A percentile compares a stretch with the other conserved stretches of the same genome.
Evolutionary conservation across 2,797 vertebrate genomes (phyloP).

Genomic region (Hapalemur alaotrensis): DNA sequence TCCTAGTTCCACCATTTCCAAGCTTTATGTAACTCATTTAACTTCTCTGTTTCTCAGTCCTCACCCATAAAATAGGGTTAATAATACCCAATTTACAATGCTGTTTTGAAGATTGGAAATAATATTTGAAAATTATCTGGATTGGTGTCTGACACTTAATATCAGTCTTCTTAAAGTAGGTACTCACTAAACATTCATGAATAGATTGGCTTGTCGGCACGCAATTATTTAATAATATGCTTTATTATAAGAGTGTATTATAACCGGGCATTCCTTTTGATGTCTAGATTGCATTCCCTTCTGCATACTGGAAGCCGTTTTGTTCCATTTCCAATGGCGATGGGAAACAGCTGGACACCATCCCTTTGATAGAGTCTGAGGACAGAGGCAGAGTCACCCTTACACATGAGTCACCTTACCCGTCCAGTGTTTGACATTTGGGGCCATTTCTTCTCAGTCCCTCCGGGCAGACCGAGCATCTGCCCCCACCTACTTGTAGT

Average conservation of each 20-base stretch:
- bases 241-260: not conserved
- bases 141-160: not conserved
- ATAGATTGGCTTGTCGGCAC: not conserved
- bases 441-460: slow-evolving; percentile 37
- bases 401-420: not conserved
- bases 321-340: slow-evolving; percentile 15
- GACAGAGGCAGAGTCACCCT: not conserved
- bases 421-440: slow-evolving; percentile 34
- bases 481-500: not conserved
- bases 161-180: not conserved
- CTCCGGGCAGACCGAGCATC: not conserved
- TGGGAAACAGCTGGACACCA: slow-evolving; percentile 55
- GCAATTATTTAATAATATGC: not conserved
- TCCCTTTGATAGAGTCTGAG: slow-evolving; percentile 44
- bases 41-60: not conserved
- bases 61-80: not conserved
- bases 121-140: not conserved
- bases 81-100: not conserved
- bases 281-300: slow-evolving; percentile 8
- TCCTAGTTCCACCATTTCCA: not conserved
- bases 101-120: not conserved
- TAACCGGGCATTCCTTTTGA: slow-evolving; percentile 46
- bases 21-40: not conserved
- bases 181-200: not conserved
- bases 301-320: not conserved